Base-by-base conservation (phyloP, 2,113 vertebrate genomes). In the Amblyopsis rosae region DNA sequence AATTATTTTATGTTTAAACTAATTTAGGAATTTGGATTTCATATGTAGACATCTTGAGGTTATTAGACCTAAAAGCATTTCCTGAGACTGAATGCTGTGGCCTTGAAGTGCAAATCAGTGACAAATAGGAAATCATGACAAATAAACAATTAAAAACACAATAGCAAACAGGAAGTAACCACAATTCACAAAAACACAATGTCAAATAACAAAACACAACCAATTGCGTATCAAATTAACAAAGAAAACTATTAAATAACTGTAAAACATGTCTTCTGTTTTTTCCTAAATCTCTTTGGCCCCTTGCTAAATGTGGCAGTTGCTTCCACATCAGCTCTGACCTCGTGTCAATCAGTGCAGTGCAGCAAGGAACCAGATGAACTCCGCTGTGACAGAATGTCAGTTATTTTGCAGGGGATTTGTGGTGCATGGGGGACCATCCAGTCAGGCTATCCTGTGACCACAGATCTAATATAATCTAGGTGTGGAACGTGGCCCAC, bases 391-490 rank as follows among this genome's bases (percentile, higher is more conserved):
- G 64, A 70, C 63, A 78, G 63, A 70, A 84, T 89, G 74, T 75
- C 72, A 85, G 67, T 79, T 79, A 87, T 90, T 54, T 79, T 86
- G 66, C 59, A 9, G 65, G 64, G 69, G 83, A 80, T 85, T 82
- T 75, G 51, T 76, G 83, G 84, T 73, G 85, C 82, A 78, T 82
- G 85, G 71, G 80, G 77, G 72, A 50, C 67, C 81, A 85, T 83
- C 75, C 63, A 80, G 79, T 71, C 51, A 66, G 71, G 72, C 81
- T 87, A 87, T 79, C 83, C 58, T 75, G 33, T 83, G 76, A 88
- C 88, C 79, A 70, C 87, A 73, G 79, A 80, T 82, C 77, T 85
- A 87, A 88, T 84, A 80, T 87, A 86, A 89, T 88, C 86, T 84
- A 70, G 58, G 63, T 70, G 12, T 67, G 73, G 88, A 90, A 86